phyloP scores from a whole-genome alignment of 2,113 vertebrate genomes.

The Prolemur simus region DNA sequence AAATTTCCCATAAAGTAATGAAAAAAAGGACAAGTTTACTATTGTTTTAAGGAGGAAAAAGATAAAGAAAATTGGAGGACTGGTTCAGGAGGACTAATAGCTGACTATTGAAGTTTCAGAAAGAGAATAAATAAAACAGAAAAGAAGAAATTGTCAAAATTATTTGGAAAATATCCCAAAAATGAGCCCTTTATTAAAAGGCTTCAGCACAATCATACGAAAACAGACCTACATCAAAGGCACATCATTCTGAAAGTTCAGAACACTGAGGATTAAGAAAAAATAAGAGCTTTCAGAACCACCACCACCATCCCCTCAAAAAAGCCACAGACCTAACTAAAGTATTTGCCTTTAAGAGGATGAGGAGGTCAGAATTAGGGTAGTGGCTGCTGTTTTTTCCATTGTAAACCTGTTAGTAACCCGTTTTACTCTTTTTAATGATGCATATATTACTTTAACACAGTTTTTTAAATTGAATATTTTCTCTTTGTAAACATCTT shows the following conservation, averaged over 20 bases:
- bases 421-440: too few species aligned
- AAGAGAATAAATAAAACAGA: neutral
- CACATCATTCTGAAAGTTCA: neutral
- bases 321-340: neutral
- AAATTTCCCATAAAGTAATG: neutral
- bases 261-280: neutral
- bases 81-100: neutral
- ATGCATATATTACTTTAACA: too few species aligned
- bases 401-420: too few species aligned
- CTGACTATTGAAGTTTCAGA: neutral
- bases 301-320: neutral
- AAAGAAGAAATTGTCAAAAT: neutral
- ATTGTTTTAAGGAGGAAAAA: neutral
- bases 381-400: too few species aligned
- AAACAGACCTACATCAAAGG: neutral
- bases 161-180: neutral
- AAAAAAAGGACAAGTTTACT: neutral
- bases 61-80: neutral
- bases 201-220: neutral
- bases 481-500: too few species aligned
- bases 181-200: conserved; percentile 4
- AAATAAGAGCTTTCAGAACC: neutral
- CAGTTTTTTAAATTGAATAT: too few species aligned
- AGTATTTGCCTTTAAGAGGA: too few species aligned
- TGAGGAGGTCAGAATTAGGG: too few species aligned